phyloP scores from a whole-genome alignment of 2,888 invertebrate species.

The Proisotoma minuta region DNA sequence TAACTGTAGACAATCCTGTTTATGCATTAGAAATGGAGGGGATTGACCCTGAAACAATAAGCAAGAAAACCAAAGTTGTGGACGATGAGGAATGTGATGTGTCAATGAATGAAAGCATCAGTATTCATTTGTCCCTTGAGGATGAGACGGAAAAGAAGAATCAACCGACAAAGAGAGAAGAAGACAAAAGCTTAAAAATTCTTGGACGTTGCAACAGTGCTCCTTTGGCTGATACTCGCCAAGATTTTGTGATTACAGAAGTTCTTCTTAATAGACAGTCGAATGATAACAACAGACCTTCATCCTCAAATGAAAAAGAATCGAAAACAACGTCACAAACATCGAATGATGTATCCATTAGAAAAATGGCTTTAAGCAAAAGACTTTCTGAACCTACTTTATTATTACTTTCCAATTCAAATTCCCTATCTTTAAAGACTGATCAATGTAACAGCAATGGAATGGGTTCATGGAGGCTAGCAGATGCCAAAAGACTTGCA shows the following conservation, averaged over 20 bases:
- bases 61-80: constrained; percentile 7
- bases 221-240: constrained; percentile 32
- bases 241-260: constrained; percentile 29
- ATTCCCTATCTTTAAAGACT: constrained; percentile 13
- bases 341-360: not conserved
- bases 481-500: constrained; percentile 46
- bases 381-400: constrained; percentile 46
- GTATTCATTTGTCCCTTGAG: constrained; percentile 33
- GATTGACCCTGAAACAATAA: constrained; percentile 5
- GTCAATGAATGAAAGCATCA: constrained; percentile 38
- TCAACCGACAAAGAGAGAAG: not conserved
- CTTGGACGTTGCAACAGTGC: constrained; percentile 44
- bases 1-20: constrained; percentile 43
- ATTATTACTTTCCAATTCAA: constrained; percentile 21
- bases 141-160: constrained; percentile 17
- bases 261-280: constrained; percentile 4
- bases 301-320: not conserved
- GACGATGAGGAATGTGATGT: constrained; percentile 26
- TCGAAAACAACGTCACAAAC: not conserved
- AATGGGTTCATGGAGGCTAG: constrained; percentile 42
- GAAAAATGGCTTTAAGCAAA: constrained; percentile 38
- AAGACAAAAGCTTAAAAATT: constrained; percentile 5
- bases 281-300: not conserved
- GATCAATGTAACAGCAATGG: constrained; percentile 20
- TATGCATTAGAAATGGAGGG: constrained; percentile 28